Evolutionary conservation across 2,888 invertebrate genomes (phyloP).

Genomic region (Syrista parreyssii): DNA sequence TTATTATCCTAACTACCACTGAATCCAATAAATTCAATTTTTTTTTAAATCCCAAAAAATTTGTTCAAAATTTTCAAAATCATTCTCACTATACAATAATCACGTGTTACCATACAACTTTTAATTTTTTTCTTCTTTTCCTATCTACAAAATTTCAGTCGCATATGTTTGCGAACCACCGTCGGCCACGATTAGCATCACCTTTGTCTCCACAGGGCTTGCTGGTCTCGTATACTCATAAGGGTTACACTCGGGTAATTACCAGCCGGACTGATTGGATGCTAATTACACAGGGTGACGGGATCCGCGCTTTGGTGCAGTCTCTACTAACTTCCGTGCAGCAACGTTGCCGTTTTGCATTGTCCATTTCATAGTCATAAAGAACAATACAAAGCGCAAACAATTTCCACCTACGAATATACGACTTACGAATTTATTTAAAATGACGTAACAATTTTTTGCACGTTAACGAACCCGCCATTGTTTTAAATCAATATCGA

Average conservation of each 20-base stretch:
- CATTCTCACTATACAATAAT: not conserved
- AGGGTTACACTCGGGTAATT: slow-evolving; percentile 5
- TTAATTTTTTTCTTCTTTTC: not conserved
- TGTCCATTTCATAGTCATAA: not conserved
- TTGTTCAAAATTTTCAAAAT: too few species aligned
- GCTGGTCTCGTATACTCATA: not conserved
- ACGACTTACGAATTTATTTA: not conserved
- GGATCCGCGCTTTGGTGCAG: slow-evolving; percentile 2
- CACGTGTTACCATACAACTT: not conserved
- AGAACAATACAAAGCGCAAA: not conserved
- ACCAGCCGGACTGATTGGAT: slow-evolving; percentile 4
- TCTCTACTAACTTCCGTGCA: not conserved
- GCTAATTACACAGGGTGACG: slow-evolving; percentile 3
- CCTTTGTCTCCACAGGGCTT: not conserved
- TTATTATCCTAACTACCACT: not conserved
- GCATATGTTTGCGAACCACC: not conserved
- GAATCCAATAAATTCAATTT: not conserved
- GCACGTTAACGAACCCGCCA: not conserved
- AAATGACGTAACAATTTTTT: not conserved
- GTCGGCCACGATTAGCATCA: not conserved
- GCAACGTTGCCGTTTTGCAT: not conserved
- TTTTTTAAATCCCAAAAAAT: too few species aligned
- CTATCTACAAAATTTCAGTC: not conserved
- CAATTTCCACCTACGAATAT: not conserved
- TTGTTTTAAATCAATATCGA: not conserved